Evolutionary conservation across 1,140 invertebrate genomes (phyloP).

Genomic region (Polypedilum vanderplanki): DNA sequence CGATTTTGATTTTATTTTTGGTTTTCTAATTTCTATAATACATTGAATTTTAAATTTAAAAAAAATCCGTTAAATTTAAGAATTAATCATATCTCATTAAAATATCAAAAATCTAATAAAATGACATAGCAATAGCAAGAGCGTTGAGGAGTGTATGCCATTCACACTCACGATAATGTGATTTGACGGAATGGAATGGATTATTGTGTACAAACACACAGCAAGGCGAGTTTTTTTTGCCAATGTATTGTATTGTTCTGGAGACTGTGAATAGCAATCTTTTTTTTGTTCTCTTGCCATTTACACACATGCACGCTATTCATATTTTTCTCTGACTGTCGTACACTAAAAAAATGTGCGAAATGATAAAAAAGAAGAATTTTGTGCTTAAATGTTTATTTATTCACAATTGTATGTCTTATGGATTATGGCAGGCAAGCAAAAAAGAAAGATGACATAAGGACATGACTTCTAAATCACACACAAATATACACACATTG

Average conservation of each 20-base stretch:
- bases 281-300: too few relatives aligned
- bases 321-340: too few relatives aligned
- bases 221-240: not conserved
- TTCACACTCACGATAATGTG: constrained; percentile 10
- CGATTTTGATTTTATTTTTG: too few relatives aligned
- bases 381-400: constrained; percentile 8
- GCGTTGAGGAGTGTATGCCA: not conserved
- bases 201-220: not conserved
- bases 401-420: not conserved
- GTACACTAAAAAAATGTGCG: constrained; percentile 3
- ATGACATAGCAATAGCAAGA: not conserved
- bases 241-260: not conserved
- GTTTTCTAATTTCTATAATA: too few relatives aligned
- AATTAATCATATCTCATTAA: too few relatives aligned
- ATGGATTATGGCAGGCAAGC: not conserved
- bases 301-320: constrained; percentile 9
- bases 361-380: constrained; percentile 5
- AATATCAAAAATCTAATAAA: too few relatives aligned
- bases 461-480: not conserved
- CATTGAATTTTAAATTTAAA: too few relatives aligned
- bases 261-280: constrained; percentile 17
- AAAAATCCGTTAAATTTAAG: too few relatives aligned
- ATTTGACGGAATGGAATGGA: constrained; percentile 12
- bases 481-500: too few relatives aligned
- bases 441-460: not conserved